Evolutionary conservation across 2,888 invertebrate species (phyloP).

Genomic region (Orthosia cruda): DNA sequence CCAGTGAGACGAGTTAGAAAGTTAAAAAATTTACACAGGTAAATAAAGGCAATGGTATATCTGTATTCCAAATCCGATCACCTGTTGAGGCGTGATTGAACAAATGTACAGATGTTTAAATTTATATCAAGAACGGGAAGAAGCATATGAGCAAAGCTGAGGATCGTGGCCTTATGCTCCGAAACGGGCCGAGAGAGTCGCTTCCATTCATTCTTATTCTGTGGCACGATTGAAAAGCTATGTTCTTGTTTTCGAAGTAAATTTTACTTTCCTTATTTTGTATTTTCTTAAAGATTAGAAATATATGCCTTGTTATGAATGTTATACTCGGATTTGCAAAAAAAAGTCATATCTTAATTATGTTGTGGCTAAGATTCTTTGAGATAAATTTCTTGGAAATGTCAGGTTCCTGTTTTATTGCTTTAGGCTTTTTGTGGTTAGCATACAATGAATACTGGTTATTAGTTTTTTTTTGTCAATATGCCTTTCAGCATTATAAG

Average conservation of each 20-base stretch:
- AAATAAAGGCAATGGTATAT: no score
- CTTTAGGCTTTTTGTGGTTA: background rate
- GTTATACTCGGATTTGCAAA: background rate
- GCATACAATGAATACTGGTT: background rate
- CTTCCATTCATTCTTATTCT: constrained; percentile 7
- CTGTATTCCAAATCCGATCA: no score
- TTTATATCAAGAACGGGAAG: no score
- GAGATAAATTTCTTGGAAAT: background rate
- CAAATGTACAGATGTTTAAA: no score
- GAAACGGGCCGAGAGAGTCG: background rate
- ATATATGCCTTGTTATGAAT: background rate
- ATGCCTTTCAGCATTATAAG: no score
- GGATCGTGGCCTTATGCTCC: no score
- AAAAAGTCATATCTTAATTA: background rate
- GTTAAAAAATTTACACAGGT: no score
- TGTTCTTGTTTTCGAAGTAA: background rate
- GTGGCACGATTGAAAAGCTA: background rate
- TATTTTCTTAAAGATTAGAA: no score
- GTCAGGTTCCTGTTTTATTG: background rate
- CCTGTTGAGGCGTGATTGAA: no score
- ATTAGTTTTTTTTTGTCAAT: background rate
- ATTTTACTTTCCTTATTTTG: constrained; percentile 7
- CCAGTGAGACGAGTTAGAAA: no score
- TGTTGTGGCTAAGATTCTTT: background rate
- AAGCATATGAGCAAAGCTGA: no score